Conservation (phyloP, 2,888 invertebrate species). For the Drosophila incognita region DNA sequence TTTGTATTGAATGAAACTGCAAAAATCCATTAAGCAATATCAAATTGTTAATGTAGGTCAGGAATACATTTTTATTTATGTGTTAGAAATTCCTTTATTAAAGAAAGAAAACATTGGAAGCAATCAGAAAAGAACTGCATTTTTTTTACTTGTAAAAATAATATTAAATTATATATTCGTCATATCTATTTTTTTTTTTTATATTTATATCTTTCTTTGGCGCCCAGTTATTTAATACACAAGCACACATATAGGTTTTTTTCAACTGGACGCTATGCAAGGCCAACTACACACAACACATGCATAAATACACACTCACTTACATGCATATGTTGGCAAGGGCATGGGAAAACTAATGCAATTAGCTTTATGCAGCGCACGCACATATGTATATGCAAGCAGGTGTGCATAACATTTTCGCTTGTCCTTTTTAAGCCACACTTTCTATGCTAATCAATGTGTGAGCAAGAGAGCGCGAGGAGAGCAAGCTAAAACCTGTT, state of each 20-base stretch:
- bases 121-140: background rate
- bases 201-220: background rate
- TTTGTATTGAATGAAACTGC: background rate
- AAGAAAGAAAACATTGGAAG: background rate
- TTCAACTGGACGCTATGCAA: background rate
- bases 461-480: background rate
- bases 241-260: background rate
- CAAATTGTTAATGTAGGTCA: background rate
- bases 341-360: background rate
- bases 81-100: background rate
- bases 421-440: background rate
- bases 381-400: background rate
- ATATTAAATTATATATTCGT: background rate
- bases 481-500: background rate
- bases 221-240: background rate
- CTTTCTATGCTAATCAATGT: background rate
- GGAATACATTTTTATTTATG: background rate
- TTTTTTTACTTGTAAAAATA: background rate
- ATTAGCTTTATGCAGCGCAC: background rate
- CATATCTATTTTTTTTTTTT: background rate
- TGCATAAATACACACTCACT: background rate
- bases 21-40: background rate
- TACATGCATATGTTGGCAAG: background rate
- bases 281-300: background rate
- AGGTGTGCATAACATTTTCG: background rate